phyloP scores from a whole-genome alignment of 2,888 invertebrate genomes.

The Arrhopalites spinosus region DNA sequence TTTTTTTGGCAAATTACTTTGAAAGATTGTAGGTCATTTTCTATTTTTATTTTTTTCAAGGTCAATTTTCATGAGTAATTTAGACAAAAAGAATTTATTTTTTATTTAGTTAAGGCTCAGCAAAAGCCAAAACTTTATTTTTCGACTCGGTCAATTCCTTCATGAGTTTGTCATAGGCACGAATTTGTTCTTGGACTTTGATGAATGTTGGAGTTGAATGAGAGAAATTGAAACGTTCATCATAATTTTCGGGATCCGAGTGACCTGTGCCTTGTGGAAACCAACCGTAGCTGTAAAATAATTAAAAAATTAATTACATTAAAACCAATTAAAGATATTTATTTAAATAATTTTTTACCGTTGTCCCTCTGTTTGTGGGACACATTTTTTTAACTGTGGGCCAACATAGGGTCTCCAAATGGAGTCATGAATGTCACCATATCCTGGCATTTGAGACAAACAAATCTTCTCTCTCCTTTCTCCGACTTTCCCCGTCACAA shows the following conservation, averaged over 20 bases:
- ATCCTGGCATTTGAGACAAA: conserved; percentile 22
- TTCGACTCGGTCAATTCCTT: not conserved
- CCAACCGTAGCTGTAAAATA: conserved; percentile 43
- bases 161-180: conserved; percentile 4
- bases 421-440: conserved; percentile 20
- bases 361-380: conserved; percentile 40
- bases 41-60: too few species aligned
- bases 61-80: too few species aligned
- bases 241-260: conserved; percentile 38
- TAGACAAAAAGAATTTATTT: too few species aligned
- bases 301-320: not conserved
- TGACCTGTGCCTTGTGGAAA: conserved; percentile 24
- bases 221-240: conserved; percentile 45
- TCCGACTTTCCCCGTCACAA: conserved; percentile 46
- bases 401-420: conserved; percentile 19
- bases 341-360: conserved; percentile 16
- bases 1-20: too few species aligned
- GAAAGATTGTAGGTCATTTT: too few species aligned
- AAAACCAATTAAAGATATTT: too few species aligned
- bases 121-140: too few species aligned
- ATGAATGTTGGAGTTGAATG: conserved; percentile 44
- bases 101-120: too few species aligned
- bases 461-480: conserved; percentile 34
- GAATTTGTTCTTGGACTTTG: conserved; percentile 18
- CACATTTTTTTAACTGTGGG: conserved; percentile 33